Conservation (phyloP, 1,140 invertebrate genomes). For the Pseudomyrmex dendroicus region DNA sequence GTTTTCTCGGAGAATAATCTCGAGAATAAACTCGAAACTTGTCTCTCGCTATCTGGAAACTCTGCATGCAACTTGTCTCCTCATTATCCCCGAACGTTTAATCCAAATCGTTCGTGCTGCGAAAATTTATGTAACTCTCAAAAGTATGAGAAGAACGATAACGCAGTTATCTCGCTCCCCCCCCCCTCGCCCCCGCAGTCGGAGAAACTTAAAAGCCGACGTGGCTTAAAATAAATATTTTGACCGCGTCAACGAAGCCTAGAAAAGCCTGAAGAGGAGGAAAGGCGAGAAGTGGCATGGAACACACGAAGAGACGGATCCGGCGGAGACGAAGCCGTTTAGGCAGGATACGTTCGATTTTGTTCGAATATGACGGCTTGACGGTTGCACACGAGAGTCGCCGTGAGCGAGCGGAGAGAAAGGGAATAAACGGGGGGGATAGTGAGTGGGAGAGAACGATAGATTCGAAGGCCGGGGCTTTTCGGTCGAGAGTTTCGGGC, state of each 20-base stretch:
- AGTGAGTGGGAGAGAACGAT: constrained; percentile 13
- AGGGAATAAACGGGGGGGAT: constrained; percentile 54
- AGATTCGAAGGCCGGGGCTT: constrained; percentile 73
- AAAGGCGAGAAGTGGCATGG: constrained; percentile 44
- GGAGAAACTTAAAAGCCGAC: constrained; percentile 5
- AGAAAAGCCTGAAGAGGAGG: constrained; percentile 14
- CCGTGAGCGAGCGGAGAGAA: constrained; percentile 28
- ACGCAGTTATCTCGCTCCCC: background rate
- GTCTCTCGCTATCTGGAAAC: background rate
- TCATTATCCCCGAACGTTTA: background rate
- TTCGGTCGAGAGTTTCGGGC: constrained; percentile 76
- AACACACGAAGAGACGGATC: background rate
- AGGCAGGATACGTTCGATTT: constrained; percentile 75
- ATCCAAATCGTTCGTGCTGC: no score
- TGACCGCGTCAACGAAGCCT: constrained; percentile 17
- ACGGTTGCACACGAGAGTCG: constrained; percentile 63
- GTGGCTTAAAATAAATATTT: constrained; percentile 66
- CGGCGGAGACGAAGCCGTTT: constrained; percentile 64
- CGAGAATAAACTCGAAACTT: background rate
- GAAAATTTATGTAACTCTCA: background rate
- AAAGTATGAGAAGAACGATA: background rate
- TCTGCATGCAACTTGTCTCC: background rate
- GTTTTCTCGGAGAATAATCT: no score
- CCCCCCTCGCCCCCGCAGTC: background rate
- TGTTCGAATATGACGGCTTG: constrained; percentile 75